A percentile compares a stretch with the other conserved stretches of the same genome.
Evolutionary conservation across 92 coral and sea anemone genomes (phyloP).

Genomic region (Ricordea florida): DNA sequence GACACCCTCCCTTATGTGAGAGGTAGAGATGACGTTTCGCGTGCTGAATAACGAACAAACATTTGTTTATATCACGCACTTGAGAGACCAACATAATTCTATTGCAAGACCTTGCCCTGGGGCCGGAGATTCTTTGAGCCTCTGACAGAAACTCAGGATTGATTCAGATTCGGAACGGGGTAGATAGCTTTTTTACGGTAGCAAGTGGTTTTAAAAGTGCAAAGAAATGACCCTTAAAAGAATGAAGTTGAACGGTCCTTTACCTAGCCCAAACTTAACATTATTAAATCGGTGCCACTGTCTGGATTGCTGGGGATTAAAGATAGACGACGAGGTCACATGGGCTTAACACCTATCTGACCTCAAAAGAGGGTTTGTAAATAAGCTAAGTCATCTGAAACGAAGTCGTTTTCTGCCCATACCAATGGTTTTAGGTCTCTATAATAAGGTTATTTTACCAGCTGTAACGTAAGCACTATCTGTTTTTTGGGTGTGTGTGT

Average conservation of each 20-base stretch:
- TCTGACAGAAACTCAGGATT: too few species aligned
- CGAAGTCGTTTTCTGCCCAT: constrained; percentile 11
- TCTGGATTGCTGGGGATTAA: constrained; percentile 1
- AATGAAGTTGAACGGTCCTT: not conserved
- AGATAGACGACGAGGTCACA: not conserved
- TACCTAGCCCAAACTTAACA: not conserved
- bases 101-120: too few species aligned
- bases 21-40: too few species aligned
- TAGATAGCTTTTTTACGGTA: too few species aligned
- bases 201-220: too few species aligned
- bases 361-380: constrained; percentile 29
- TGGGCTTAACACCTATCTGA: not conserved
- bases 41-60: too few species aligned
- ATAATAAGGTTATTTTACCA: constrained; percentile 21
- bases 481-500: too few species aligned
- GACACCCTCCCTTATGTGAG: too few species aligned
- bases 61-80: too few species aligned
- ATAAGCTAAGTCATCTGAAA: constrained; percentile 18
- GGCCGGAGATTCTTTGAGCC: too few species aligned
- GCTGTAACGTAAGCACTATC: constrained; percentile 25
- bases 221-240: not conserved
- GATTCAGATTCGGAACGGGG: too few species aligned
- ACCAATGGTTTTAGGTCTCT: constrained; percentile 12
- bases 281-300: not conserved
- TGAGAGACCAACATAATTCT: too few species aligned